These are phyloP conservation scores for Tachycineta bicolor DNA, from an alignment of 2,113 vertebrate species.

Conservation along the genomic window DNA sequence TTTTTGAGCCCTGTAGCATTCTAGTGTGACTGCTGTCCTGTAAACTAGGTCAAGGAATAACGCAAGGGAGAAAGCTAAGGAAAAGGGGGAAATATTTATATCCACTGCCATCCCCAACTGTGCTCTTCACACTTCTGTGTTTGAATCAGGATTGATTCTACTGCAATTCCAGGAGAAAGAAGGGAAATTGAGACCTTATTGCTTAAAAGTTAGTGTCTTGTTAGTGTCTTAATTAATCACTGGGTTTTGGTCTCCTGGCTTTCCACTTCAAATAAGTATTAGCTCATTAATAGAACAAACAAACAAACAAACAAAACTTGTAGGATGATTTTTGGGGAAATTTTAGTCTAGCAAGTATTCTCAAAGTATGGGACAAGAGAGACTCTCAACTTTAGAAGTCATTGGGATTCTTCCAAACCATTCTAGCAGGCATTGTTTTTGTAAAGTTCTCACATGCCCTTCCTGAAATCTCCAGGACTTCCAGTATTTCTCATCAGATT, in stretches of 20 bases:
- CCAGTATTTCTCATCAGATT: neutral
- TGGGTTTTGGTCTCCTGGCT: neutral
- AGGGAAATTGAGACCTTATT: neutral
- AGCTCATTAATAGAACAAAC: neutral
- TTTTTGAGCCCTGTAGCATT: neutral
- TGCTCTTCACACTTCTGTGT: neutral
- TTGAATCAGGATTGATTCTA: neutral
- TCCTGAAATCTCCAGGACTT: neutral
- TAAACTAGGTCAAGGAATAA: neutral
- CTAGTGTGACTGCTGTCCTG: neutral
- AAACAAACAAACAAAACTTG: neutral
- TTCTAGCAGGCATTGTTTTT: neutral
- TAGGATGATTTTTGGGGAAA: neutral
- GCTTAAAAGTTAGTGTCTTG: neutral
- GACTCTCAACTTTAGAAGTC: accelerated
- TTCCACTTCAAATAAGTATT: neutral
- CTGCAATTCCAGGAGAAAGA: neutral
- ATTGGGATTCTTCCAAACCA: neutral
- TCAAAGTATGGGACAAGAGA: neutral
- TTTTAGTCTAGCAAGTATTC: neutral
- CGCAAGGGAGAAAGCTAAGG: neutral
- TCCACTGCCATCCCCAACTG: accelerated
- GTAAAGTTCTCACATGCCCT: neutral
- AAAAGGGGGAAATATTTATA: neutral
- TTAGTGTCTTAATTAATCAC: neutral